Evolutionary conservation across 2,797 vertebrate species (phyloP).

Genomic region (Cyprinodon diabolis): DNA sequence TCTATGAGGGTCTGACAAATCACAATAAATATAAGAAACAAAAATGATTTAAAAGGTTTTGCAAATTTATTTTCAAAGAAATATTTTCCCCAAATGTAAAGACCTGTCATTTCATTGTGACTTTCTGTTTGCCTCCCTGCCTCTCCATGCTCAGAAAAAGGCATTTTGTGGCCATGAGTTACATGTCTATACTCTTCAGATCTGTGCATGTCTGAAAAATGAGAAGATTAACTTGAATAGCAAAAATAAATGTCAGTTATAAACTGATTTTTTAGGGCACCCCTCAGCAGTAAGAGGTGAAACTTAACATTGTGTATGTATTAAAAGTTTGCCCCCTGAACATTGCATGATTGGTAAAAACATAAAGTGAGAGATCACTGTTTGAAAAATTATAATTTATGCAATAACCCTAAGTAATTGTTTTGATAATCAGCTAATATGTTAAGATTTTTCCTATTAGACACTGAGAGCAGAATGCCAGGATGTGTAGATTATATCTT

Average conservation of each 20-base stretch:
- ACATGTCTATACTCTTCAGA: slow-evolving; percentile 17
- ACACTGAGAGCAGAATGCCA: background rate
- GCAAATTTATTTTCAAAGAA: background rate
- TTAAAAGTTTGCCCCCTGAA: background rate
- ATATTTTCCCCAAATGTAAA: background rate
- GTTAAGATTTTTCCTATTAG: background rate
- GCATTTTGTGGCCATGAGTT: slow-evolving; percentile 17
- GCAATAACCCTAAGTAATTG: background rate
- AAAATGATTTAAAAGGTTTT: background rate
- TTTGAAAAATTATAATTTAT: background rate
- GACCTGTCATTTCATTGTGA: slow-evolving; percentile 1
- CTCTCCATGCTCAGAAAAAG: slow-evolving; percentile 16
- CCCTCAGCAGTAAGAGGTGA: background rate
- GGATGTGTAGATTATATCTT: background rate
- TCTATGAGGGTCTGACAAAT: slow-evolving; percentile 26
- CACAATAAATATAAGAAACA: slow-evolving; percentile 7
- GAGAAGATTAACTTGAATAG: slow-evolving; percentile 12
- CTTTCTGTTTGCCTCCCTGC: slow-evolving; percentile 17
- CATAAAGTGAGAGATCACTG: background rate
- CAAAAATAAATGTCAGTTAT: background rate
- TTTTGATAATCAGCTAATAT: background rate
- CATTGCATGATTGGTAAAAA: background rate
- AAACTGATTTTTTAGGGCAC: background rate
- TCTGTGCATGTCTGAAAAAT: slow-evolving; percentile 32
- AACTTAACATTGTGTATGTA: background rate